Conservation (phyloP, 2,113 vertebrate genomes). For the Platycercus adscitus region DNA sequence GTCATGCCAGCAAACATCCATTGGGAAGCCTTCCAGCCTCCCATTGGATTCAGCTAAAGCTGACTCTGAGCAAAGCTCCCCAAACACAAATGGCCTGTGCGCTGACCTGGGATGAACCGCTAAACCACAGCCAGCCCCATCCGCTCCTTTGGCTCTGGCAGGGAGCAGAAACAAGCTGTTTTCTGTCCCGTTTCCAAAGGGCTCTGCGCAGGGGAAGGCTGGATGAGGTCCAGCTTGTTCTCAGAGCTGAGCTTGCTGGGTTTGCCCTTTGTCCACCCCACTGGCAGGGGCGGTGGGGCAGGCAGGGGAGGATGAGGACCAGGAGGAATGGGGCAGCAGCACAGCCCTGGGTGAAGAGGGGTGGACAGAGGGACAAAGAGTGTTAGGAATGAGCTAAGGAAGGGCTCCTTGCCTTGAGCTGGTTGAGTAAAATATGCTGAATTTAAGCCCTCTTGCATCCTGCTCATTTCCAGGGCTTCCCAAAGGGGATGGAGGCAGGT, state of each 20-base stretch:
- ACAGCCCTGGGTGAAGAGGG: background rate
- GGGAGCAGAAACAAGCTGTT: constrained; percentile 17
- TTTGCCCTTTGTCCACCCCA: constrained; percentile 27
- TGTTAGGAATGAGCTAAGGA: background rate
- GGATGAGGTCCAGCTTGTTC: background rate
- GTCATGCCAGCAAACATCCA: background rate
- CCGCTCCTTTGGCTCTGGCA: background rate
- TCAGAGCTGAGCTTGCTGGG: background rate
- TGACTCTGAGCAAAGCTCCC: background rate
- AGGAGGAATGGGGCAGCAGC: fast-evolving
- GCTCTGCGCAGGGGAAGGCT: background rate
- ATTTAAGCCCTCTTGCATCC: background rate
- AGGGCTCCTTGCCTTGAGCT: background rate
- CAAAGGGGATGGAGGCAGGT: background rate
- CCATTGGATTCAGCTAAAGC: background rate
- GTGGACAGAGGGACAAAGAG: background rate
- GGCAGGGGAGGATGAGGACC: background rate
- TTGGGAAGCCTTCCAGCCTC: background rate
- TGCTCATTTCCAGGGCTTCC: background rate
- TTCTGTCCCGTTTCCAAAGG: background rate
- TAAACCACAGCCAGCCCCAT: background rate
- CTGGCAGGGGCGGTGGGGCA: background rate
- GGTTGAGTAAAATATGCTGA: background rate
- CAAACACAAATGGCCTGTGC: background rate
- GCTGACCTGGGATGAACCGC: constrained; percentile 7